These are phyloP conservation scores for Eupsilia transversa DNA, from an alignment of 2,888 invertebrate genomes.

Conservation along the genomic window DNA sequence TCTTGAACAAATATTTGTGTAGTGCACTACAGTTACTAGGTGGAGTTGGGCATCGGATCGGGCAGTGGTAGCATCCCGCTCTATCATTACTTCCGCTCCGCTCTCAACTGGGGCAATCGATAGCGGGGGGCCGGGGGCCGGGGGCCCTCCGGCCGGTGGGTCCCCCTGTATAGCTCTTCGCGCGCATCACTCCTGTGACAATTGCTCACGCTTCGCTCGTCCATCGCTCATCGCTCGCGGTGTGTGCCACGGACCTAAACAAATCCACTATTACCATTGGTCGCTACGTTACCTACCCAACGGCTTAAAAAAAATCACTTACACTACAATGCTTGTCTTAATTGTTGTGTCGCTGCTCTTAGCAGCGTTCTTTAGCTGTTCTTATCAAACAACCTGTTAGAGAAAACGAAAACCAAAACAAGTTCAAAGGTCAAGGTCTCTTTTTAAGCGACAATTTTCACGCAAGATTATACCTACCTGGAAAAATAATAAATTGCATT, in stretches of 20 bases:
- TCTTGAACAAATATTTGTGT: slow-evolving; percentile 86
- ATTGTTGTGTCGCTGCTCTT: neutral
- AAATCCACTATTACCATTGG: slow-evolving; percentile 47
- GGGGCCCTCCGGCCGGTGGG: slow-evolving; percentile 74
- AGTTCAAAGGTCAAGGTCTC: slow-evolving; percentile 4
- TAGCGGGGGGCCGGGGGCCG: slow-evolving; percentile 83
- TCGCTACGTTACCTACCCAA: slow-evolving; percentile 6
- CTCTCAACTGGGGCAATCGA: slow-evolving; percentile 93
- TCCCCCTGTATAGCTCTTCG: slow-evolving; percentile 77
- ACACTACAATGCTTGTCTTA: too few relatives aligned
- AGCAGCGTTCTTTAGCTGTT: too few relatives aligned
- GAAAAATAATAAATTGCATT: neutral
- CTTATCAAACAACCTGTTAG: neutral
- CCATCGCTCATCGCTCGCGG: slow-evolving; percentile 68
- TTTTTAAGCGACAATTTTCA: neutral
- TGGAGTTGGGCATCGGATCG: slow-evolving; percentile 86
- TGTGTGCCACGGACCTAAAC: slow-evolving; percentile 57
- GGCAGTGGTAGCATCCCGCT: slow-evolving; percentile 90
- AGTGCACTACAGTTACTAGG: slow-evolving; percentile 86
- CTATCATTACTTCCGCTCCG: slow-evolving; percentile 90
- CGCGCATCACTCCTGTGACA: slow-evolving; percentile 89
- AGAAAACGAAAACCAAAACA: slow-evolving; percentile 12
- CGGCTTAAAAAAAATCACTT: neutral
- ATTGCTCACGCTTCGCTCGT: slow-evolving; percentile 83
- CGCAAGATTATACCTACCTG: neutral